phyloP scores from a whole-genome alignment of 2,113 vertebrate species.

The Zonotrichia leucophrys region DNA sequence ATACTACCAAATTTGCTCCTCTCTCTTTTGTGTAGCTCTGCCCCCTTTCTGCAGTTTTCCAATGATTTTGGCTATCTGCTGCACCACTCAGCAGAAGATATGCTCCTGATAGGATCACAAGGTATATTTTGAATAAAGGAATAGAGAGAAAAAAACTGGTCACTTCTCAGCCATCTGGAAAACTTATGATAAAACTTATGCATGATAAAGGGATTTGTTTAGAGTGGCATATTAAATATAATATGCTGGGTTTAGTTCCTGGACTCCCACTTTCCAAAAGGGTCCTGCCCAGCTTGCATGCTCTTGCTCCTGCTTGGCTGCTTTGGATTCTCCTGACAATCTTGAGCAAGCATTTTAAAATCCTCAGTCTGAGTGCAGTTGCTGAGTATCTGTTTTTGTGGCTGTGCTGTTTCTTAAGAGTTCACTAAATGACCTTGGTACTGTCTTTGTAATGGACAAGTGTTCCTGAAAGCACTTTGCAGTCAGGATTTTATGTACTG shows the following conservation, averaged over 20 bases:
- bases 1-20: conserved; percentile 60
- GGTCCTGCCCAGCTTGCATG: conserved; percentile 62
- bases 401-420: neutral
- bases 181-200: no score
- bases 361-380: conserved; percentile 66
- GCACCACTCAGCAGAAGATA: conserved; percentile 56
- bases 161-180: conserved; percentile 63
- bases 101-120: conserved; percentile 53
- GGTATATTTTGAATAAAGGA: conserved; percentile 58
- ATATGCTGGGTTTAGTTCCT: conserved; percentile 59
- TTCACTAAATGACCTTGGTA: conserved; percentile 43
- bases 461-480: conserved; percentile 31
- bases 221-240: conserved; percentile 78
- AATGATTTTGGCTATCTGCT: conserved; percentile 61
- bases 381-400: conserved; percentile 58
- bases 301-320: conserved; percentile 43
- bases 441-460: conserved; percentile 42
- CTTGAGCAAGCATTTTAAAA: conserved; percentile 69
- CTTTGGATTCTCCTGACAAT: conserved; percentile 57
- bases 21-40: conserved; percentile 59
- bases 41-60: conserved; percentile 61
- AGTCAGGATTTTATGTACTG: neutral
- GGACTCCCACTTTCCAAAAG: conserved; percentile 22
- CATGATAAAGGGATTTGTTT: conserved; percentile 62
- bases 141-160: conserved; percentile 39